These are phyloP conservation scores for Ophthalmotilapia sp. DNA, from an alignment of 2,113 vertebrate species.

Conservation along the genomic window DNA sequence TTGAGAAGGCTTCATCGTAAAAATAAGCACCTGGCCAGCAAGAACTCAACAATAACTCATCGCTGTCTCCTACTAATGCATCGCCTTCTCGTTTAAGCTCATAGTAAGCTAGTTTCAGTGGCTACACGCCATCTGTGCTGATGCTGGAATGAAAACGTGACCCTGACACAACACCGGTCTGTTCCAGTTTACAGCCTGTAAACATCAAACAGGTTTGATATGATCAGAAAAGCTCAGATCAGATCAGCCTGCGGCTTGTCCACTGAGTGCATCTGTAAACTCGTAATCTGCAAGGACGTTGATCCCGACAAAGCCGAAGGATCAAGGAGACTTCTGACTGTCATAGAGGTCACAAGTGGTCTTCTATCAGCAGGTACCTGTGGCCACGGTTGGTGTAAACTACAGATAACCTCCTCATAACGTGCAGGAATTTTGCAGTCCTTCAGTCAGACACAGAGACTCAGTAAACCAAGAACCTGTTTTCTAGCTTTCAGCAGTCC, in stretches of 20 bases:
- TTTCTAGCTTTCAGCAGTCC: neutral
- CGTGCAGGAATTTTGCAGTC: neutral
- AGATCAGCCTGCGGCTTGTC: neutral
- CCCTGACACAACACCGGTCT: neutral
- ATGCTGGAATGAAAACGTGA: neutral
- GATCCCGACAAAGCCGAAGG: neutral
- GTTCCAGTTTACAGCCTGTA: neutral
- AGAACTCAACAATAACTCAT: neutral
- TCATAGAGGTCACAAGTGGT: neutral
- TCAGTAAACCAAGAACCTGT: neutral
- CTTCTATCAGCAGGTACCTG: neutral
- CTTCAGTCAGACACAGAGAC: neutral
- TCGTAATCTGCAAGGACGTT: neutral
- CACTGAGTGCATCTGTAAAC: neutral
- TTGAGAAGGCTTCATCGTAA: neutral
- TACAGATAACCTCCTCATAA: neutral
- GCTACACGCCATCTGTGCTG: neutral
- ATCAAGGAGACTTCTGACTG: neutral
- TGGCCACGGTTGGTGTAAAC: neutral
- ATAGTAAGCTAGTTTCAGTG: neutral
- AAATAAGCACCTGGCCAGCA: neutral
- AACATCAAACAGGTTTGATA: slow-evolving; percentile 6
- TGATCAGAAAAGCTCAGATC: slow-evolving; percentile 1
- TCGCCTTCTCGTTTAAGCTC: neutral
- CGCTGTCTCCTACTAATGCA: neutral